These are phyloP conservation scores for Clunio marinus DNA, from an alignment of 2,888 invertebrate species.

Conservation along the genomic window DNA sequence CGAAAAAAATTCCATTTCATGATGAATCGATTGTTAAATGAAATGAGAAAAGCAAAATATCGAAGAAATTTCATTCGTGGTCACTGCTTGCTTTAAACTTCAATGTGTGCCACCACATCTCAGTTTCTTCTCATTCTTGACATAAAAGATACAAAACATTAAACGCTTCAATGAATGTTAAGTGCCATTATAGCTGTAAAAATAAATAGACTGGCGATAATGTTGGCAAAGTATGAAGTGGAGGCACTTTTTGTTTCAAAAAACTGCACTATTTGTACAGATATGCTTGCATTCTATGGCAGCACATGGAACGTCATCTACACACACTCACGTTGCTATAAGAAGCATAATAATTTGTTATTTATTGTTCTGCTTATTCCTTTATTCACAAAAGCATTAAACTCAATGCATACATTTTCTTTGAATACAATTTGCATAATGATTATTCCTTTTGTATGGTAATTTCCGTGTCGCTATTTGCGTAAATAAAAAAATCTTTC, in stretches of 20 bases:
- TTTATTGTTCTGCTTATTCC: slow-evolving; percentile 33
- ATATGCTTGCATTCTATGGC: neutral
- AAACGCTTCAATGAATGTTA: neutral
- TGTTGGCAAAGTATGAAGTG: neutral
- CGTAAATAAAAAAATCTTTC: neutral
- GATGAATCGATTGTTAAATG: slow-evolving; percentile 13
- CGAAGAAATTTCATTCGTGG: slow-evolving; percentile 11
- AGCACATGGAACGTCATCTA: neutral
- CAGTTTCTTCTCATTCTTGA: neutral
- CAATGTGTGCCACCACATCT: neutral
- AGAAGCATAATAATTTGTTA: slow-evolving; percentile 32
- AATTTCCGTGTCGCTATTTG: slow-evolving; percentile 24
- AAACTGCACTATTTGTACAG: neutral
- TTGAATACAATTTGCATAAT: slow-evolving; percentile 30
- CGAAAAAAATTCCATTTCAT: slow-evolving; percentile 16
- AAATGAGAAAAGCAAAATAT: too few relatives aligned
- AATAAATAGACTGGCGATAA: neutral
- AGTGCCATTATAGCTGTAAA: slow-evolving; percentile 17
- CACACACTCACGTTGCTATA: neutral
- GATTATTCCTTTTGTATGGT: slow-evolving; percentile 37
- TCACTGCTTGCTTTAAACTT: neutral
- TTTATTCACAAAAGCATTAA: neutral
- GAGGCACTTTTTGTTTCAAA: neutral
- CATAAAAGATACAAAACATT: too few relatives aligned
- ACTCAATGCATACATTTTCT: neutral